Evolutionary conservation across 2,113 vertebrate species (phyloP).

Genomic region (Scomber japonicus): DNA sequence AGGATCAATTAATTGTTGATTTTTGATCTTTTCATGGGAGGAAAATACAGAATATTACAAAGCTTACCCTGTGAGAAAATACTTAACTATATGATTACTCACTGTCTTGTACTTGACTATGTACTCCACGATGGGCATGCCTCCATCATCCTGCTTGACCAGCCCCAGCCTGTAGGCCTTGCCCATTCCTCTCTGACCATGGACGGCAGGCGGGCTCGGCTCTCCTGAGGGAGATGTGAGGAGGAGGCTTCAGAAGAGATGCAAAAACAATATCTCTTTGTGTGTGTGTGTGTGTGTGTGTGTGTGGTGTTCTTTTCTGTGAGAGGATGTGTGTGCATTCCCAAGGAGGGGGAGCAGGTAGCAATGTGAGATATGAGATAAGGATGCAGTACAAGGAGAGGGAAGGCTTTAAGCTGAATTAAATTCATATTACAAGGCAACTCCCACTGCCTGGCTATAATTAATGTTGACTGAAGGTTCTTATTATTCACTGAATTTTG

Average conservation of each 20-base stretch:
- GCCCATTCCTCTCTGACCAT: conserved; percentile 94
- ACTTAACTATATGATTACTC: conserved; percentile 77
- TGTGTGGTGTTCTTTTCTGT: not conserved
- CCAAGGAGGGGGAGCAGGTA: conserved; percentile 48
- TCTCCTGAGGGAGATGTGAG: conserved; percentile 86
- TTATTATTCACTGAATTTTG: conserved; percentile 63
- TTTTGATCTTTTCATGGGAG: no score
- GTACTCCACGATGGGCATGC: conserved; percentile 97
- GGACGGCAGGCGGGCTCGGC: conserved; percentile 95
- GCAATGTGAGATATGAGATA: conserved; percentile 65
- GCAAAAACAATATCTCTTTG: conserved; percentile 18
- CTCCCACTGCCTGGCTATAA: conserved; percentile 48
- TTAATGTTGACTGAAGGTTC: conserved; percentile 58
- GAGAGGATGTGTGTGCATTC: conserved; percentile 12
- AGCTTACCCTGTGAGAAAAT: not conserved
- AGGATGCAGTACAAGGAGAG: conserved; percentile 44
- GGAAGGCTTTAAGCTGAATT: conserved; percentile 55
- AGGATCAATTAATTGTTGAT: no score
- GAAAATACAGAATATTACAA: not conserved
- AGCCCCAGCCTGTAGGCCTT: conserved; percentile 95
- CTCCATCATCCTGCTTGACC: conserved; percentile 97
- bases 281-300: conserved; percentile 15
- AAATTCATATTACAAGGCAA: conserved; percentile 58
- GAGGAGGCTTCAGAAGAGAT: conserved; percentile 10
- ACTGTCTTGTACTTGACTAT: conserved; percentile 98